Conservation (phyloP, 2,113 vertebrate genomes). For the Chunga burmeisteri region DNA sequence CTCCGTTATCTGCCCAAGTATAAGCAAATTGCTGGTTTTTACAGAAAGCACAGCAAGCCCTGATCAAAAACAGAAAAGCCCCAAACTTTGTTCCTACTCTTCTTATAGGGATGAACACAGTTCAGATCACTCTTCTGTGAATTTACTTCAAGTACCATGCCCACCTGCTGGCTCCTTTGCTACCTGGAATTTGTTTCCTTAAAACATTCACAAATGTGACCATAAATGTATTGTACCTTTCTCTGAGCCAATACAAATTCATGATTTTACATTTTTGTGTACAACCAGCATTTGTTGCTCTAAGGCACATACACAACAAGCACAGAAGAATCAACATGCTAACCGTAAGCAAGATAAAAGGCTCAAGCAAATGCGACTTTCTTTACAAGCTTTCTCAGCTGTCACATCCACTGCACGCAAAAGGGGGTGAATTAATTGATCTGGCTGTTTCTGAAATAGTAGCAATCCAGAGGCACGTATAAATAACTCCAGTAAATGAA, state of each 20-base stretch:
- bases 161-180: background rate
- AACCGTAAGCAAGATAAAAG: background rate
- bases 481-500: background rate
- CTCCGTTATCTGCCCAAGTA: background rate
- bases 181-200: background rate
- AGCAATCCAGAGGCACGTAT: background rate
- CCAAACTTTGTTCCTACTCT: background rate
- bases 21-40: background rate
- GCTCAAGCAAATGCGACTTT: background rate
- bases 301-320: rapidly evolving
- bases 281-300: background rate
- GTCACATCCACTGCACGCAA: background rate
- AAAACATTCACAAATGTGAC: background rate
- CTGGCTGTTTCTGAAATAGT: background rate
- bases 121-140: background rate
- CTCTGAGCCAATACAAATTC: background rate
- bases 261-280: rapidly evolving
- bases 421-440: rapidly evolving
- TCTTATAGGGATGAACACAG: background rate
- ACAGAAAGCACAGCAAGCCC: background rate
- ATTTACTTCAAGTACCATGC: background rate
- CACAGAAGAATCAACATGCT: background rate
- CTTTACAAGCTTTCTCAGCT: background rate
- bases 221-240: rapidly evolving
- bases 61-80: background rate